Evolutionary conservation across 2,797 vertebrate genomes (phyloP).

Genomic region (Oreochromis grahami): DNA sequence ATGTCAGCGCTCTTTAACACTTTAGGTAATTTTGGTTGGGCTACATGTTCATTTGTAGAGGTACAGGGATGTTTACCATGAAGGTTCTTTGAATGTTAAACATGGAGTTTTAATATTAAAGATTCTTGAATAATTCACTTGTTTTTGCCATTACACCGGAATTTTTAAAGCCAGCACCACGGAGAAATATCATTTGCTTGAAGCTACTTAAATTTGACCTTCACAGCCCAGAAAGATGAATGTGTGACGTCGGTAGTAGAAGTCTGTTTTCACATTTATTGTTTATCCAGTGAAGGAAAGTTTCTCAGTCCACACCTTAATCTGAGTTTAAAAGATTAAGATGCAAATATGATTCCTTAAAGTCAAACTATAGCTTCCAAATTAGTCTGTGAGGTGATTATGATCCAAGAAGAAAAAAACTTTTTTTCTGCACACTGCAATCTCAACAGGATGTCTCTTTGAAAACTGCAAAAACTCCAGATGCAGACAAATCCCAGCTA

Average conservation of each 20-base stretch:
- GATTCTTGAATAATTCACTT: constrained; percentile 4
- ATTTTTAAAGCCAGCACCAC: background rate
- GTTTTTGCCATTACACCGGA: background rate
- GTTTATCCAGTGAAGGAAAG: background rate
- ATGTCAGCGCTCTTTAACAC: background rate
- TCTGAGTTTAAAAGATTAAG: background rate
- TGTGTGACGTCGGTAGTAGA: background rate
- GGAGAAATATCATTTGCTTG: background rate
- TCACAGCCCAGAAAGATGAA: background rate
- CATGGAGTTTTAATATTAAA: background rate
- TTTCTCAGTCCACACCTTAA: background rate
- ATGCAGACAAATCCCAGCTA: background rate
- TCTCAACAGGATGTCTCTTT: background rate
- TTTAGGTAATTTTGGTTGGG: background rate
- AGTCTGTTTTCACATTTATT: background rate
- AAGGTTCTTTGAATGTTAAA: background rate
- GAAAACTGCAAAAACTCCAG: background rate
- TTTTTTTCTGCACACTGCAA: background rate
- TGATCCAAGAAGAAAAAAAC: background rate
- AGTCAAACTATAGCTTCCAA: background rate
- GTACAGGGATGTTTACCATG: background rate
- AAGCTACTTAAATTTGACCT: background rate
- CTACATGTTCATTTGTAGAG: constrained; percentile 8
- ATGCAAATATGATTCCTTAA: background rate
- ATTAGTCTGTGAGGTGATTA: background rate